Base-by-base conservation (phyloP, 2,888 invertebrate species). In the Oligia strigilis region DNA sequence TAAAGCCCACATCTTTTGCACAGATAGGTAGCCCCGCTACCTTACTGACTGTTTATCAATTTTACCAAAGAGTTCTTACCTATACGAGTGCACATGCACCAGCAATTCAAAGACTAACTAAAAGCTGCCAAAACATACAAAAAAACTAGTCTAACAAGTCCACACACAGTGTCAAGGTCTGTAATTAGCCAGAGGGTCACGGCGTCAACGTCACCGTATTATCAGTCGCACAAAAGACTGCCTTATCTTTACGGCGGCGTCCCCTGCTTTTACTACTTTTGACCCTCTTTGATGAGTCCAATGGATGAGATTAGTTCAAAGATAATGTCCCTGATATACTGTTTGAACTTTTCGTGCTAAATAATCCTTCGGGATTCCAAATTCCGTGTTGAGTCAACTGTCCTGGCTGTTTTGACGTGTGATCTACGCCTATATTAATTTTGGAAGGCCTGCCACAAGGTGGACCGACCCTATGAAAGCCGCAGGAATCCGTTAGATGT, bases 191-290 rank as follows among this genome's bases (percentile, higher is more conserved):
- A 8, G 43, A 62, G 76, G 70, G 66, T 72, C 73, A 62, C 40
- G 55, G 52, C 43, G 43, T 23, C 78, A 46, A 36, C 36, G 17
- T 14, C 65, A 36, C 43, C 13, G 62, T 81, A 14, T 77, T 72
- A 82, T 84, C 80, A 71, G 77, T 9, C 4, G 17, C 75, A 81
- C 81, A 77, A 84, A 80, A 72, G 74, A 60, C 60, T n/a, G 17
- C 14, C 84, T 84, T 81, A 84, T 84, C 85, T 84, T 81, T 80
- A 84, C 69, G 65, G 67, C 69, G 65, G 67, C n/a, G 55, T 23
- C 67, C 77, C 62, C 14, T 81, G 81, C 60, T 81, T 81, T 84
- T 84, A 84, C 72, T 77, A 78, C 81, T 70, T 72, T 46, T 55
- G 77, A 65, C 72, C 85, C 77, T 77, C 84, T 84, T 81, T 77